Evolutionary conservation across 1,140 invertebrate genomes (phyloP), one percentile per base, ranked within the genome.

Genomic region (Bradysia coprophila): DNA sequence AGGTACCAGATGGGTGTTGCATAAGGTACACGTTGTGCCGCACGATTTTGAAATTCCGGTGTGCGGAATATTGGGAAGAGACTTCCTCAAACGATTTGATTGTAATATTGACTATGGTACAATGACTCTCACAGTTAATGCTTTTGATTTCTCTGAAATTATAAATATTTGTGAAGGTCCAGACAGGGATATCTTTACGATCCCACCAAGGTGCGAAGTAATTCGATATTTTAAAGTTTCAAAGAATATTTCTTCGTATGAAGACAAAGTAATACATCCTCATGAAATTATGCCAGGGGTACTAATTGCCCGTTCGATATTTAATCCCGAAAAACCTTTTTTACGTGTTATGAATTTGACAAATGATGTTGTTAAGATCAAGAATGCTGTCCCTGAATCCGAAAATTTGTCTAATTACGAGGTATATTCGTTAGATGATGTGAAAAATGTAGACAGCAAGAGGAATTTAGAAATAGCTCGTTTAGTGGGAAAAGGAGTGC

Each of bases 251-350:
- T n/a, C n/a, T n/a, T n/a, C n/a, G n/a, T n/a, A 40, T 24, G 21
- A 28, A 23, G 21, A 23, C 11, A 15, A n/a, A 4, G 13, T 40
- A 8, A 23, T 40, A 11, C 21, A 9, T 4, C 22, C 10, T 28
- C 39, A 40, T 11, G 39, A 40, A 40, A 40, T 40, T 40, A 23
- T 4, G 4, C n/a, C 22, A 3, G 21, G 39, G 16, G 20, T 40
- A 11, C 28, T 20, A 24, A 23, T 40, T 24, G 16, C 39, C 9
- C 22, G 28, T 22, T 24, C 39, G 4, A 40, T 40, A 4, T 9
- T 40, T 20, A 18, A 40, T 16, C 10, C 16, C 6, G 15, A 40
- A 20, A 4, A 15, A 13, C 6, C 39, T 2, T 5, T 24, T 4
- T 15, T 40, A 13, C 4, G 39, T n/a, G 15, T 40, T 4, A 21